Evolutionary conservation across 2,797 vertebrate genomes (phyloP), one percentile per base, ranked within the genome.

Genomic region (Lophius americanus): DNA sequence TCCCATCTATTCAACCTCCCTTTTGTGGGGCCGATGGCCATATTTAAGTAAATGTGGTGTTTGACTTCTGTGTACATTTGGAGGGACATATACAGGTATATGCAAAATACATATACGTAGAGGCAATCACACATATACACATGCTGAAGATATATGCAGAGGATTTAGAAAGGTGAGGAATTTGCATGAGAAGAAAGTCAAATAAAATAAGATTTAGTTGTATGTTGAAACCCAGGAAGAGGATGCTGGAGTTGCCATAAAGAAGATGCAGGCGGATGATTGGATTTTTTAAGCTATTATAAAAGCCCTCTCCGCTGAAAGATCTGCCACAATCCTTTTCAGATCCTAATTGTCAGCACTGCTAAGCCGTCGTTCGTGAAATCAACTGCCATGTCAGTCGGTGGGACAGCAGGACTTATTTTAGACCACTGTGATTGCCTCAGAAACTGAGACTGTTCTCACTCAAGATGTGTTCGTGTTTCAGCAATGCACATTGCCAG

Each of bases 211-310:
- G 23, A 23, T 23, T 63, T 52, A 51, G 68, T 80, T 77, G 81
- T 14, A 39, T 5, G 10, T 64, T 76, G 51, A 78, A 79, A 75
- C 49, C 42, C 54, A 43, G 55, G 61, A 62, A 72, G 68, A 60
- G 70, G 58, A 50, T 70, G 59, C 59, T 61, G 38, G 49, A 80
- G 66, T 74, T 51, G 47, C 33, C 60, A 51, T 68, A 73, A 79
- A 81, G 75, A 73, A 82, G 75, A 81, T 84, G 72, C 66, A 53
- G 68, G 73, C 51, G 70, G 73, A 82, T 82, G 82, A 89, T 79
- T 73, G 85, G 83, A 81, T 85, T 91, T 85, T 91, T 85, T 53
- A 76, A 66, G 36, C 63, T 68, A 77, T 75, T 78, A 78, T 82
- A 76, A 81, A 81, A 86, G 70, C 68, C 76, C 75, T 63, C 81